These are phyloP conservation scores for Ichneumoninae sp. DNA, from an alignment of 2,888 invertebrate species.

Conservation along the genomic window DNA sequence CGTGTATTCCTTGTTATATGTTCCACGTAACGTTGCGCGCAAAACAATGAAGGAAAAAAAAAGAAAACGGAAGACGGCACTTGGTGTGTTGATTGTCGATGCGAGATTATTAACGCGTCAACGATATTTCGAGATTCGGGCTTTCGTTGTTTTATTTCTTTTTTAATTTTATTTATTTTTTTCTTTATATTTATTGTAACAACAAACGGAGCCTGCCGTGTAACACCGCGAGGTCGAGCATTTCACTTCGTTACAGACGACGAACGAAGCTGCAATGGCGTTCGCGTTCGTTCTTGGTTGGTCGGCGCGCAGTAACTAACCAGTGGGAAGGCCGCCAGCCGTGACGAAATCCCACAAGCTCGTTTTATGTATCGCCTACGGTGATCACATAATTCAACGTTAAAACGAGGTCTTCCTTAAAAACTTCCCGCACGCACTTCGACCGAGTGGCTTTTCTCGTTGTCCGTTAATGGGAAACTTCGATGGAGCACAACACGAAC, in stretches of 20 bases:
- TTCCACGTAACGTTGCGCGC: not conserved
- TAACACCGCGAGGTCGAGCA: conserved; percentile 63
- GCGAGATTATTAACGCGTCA: conserved; percentile 2
- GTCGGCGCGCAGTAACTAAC: conserved; percentile 49
- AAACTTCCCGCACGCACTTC: not conserved
- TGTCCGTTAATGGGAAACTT: conserved; percentile 10
- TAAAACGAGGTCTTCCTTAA: not conserved
- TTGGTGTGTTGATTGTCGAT: not conserved
- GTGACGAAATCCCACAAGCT: conserved; percentile 59
- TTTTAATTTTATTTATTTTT: conserved; percentile 5
- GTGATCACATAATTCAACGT: conserved; percentile 21
- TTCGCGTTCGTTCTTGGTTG: conserved; percentile 39
- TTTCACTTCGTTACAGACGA: conserved; percentile 66
- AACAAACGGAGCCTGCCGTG: conserved; percentile 57
- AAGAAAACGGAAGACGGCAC: conserved; percentile 7
- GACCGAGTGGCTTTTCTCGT: not conserved
- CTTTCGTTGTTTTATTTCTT: not conserved
- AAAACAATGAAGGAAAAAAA: not conserved
- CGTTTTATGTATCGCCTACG: conserved; percentile 35
- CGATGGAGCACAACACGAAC: not conserved
- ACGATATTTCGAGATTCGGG: not conserved
- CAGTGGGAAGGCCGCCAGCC: conserved; percentile 68
- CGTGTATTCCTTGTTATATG: conserved; percentile 24
- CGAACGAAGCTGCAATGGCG: conserved; percentile 67
- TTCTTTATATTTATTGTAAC: not conserved